Conservation (phyloP, 2,888 invertebrate species). For the Pristionchus arcanus region DNA sequence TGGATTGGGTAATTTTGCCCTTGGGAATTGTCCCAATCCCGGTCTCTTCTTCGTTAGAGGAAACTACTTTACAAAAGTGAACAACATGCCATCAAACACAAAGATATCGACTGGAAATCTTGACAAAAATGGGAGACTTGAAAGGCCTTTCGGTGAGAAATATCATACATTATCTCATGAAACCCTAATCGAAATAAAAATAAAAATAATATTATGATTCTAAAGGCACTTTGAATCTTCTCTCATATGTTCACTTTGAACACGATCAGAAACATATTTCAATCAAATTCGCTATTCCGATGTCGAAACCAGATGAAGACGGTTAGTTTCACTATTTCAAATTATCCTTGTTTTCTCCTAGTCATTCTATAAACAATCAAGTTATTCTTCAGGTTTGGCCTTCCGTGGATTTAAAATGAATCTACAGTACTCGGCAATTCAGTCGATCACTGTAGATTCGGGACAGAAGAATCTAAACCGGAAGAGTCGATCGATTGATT, state of each 20-base stretch:
- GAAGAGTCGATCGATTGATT: not conserved
- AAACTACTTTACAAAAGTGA: constrained; percentile 65
- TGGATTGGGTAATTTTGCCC: constrained; percentile 58
- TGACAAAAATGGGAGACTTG: not conserved
- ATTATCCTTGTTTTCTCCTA: not conserved
- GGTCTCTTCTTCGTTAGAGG: constrained; percentile 68
- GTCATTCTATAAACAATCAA: not conserved
- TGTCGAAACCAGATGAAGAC: not conserved
- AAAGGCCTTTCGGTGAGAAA: constrained; percentile 11
- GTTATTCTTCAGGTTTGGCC: not conserved
- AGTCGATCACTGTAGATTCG: constrained; percentile 15
- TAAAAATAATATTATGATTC: not conserved
- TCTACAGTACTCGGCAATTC: constrained; percentile 36
- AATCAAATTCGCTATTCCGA: constrained; percentile 62
- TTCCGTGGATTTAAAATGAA: constrained; percentile 20
- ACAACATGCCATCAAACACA: constrained; percentile 54
- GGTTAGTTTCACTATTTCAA: not conserved
- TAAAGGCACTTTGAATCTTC: constrained; percentile 59
- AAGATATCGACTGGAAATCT: not conserved
- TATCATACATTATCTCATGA: not conserved
- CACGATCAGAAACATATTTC: constrained; percentile 64
- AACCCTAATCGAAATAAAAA: not conserved
- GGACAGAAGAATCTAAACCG: not conserved
- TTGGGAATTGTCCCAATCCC: constrained; percentile 67
- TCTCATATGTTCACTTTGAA: constrained; percentile 66